Evolutionary conservation across 2,113 vertebrate species (phyloP).

Genomic region (Motacilla tschutschensis): DNA sequence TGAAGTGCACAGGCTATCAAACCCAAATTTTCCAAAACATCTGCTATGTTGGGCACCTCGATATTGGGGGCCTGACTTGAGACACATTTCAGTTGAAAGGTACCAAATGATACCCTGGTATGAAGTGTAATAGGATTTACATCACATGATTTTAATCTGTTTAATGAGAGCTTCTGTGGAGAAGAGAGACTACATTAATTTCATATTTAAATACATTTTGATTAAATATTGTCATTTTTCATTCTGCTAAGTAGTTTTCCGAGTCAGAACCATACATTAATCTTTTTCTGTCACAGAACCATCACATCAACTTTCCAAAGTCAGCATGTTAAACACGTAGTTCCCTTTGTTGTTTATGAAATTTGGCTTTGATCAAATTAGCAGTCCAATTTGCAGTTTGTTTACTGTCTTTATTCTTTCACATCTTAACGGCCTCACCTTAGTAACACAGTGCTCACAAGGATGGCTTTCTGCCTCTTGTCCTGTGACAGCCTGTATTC

Average conservation of each 20-base stretch:
- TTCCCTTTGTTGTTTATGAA: background rate
- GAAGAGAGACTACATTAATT: background rate
- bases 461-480: background rate
- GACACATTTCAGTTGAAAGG: background rate
- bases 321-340: background rate
- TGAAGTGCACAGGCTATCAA: background rate
- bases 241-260: background rate
- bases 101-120: background rate
- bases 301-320: background rate
- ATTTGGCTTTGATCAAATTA: background rate
- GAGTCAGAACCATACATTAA: background rate
- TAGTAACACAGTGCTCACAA: background rate
- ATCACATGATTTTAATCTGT: background rate
- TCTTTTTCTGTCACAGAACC: background rate
- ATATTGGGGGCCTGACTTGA: background rate
- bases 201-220: conserved; percentile 3
- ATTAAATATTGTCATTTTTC: background rate
- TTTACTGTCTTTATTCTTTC: background rate
- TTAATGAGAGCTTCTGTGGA: background rate
- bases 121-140: background rate
- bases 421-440: background rate
- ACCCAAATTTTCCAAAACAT: background rate
- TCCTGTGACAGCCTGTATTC: background rate
- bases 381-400: background rate
- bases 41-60: background rate